A percentile compares a stretch with the other conserved stretches of the same genome.
These are phyloP conservation scores for Prunella strophiata DNA, from an alignment of 2,797 vertebrate genomes.

Conservation along the genomic window DNA sequence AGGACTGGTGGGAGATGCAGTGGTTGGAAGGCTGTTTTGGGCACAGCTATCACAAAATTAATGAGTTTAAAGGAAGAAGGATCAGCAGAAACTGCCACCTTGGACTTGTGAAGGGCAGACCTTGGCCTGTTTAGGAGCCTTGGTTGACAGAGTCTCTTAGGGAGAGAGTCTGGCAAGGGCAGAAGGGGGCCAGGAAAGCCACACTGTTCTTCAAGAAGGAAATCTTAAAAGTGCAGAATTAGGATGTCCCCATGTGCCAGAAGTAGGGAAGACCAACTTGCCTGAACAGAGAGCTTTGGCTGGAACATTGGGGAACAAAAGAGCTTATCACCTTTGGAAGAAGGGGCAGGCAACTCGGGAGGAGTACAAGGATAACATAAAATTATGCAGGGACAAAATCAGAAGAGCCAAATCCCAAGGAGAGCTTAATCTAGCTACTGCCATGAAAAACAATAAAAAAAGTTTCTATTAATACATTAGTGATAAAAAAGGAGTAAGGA, in stretches of 20 bases:
- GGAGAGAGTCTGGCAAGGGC: rapidly evolving
- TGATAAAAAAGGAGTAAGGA: not conserved
- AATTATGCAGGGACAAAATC: not conserved
- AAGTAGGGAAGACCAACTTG: not conserved
- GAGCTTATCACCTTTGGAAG: not conserved
- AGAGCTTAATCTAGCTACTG: not conserved
- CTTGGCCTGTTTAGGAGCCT: not conserved
- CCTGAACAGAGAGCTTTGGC: not conserved
- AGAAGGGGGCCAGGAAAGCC: not conserved
- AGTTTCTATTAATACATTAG: not conserved
- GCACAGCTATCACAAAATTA: not conserved
- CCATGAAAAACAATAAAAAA: not conserved
- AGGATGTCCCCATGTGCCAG: too few relatives aligned
- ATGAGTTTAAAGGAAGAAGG: not conserved
- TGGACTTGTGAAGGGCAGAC: not conserved
- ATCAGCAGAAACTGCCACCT: not conserved
- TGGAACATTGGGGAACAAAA: not conserved
- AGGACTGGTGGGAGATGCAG: not conserved
- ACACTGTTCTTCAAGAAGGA: not conserved
- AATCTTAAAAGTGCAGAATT: not conserved
- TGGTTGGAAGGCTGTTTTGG: not conserved
- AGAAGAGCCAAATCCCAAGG: not conserved
- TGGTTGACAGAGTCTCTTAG: not conserved
- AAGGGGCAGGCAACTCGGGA: not conserved
- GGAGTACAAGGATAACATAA: not conserved